Evolutionary conservation across 2,888 invertebrate species (phyloP), one percentile per base, ranked within the genome.

Genomic region (Nomada fucata): DNA sequence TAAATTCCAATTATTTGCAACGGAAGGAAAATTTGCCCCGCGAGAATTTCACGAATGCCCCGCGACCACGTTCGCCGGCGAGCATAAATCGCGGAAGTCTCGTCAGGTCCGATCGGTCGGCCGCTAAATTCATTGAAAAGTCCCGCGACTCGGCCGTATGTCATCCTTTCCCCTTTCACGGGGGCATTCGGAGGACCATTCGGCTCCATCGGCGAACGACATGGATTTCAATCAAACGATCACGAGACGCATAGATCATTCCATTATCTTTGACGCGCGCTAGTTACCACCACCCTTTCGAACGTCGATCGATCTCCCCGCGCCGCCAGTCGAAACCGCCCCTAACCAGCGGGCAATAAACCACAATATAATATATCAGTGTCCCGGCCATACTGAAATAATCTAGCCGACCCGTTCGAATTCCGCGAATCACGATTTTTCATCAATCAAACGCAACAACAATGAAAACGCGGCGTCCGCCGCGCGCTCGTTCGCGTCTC

Each of bases 201-300:
- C 76, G 76, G 52, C 29, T 68, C 52, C 50, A 76, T 72, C 55
- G 81, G 55, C 20, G 64, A 20, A n/a, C 76, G 82, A 81, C 65
- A 76, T 65, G 76, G 86, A 76, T 89, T 86, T 86, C 82, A 83
- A 87, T 86, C 79, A 84, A 82, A 71, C 79, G 80, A 73, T 81
- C 72, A 75, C 76, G 81, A 81, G 85, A 84, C 84, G 88, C 88
- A 88, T 87, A 87, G 88, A 89, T 87, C 85, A 88, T 89, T 89
- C 87, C 82, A 88, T 89, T 86, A 88, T 83, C 76, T 79, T 75
- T 79, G 84, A 82, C 82, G 81, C 70, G 84, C 70, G 78, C 79
- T 85, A 85, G 87, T 85, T 84, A 77, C 75, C 82, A 77, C 75
- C 82, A 78, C 74, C 87, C 76, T 80, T 72, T 78, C 80, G 80